Conservation (phyloP, 2,797 vertebrate species). For the Perodicticus potto region DNA sequence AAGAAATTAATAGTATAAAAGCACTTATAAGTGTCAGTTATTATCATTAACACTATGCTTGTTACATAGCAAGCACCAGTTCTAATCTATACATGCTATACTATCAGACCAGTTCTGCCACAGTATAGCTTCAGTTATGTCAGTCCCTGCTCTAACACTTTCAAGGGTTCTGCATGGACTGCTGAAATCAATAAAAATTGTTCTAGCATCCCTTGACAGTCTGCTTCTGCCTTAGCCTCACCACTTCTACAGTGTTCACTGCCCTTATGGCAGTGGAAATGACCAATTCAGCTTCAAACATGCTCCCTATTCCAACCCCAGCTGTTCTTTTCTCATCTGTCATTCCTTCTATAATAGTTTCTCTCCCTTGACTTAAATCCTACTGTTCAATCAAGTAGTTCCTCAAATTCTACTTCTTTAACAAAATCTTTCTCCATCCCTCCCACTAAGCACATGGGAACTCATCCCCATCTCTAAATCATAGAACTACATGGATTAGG, state of each 20-base stretch:
- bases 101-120: not conserved
- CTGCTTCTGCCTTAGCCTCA: not conserved
- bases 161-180: not conserved
- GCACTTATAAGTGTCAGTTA: not conserved
- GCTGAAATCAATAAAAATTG: not conserved
- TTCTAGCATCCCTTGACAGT: not conserved
- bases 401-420: not conserved
- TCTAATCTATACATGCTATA: not conserved
- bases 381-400: not conserved
- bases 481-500: not conserved
- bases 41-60: not conserved
- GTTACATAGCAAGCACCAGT: not conserved
- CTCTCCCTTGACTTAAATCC: not conserved
- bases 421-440: not conserved
- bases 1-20: slow-evolving; percentile 9
- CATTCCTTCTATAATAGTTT: not conserved
- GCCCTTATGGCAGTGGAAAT: not conserved
- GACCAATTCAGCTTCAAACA: not conserved
- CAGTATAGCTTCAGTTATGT: not conserved
- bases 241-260: not conserved
- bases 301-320: not conserved
- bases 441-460: not conserved
- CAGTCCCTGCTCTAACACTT: not conserved
- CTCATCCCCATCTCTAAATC: not conserved
- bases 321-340: not conserved